Conservation (phyloP, 2,888 invertebrate species). For the Trissonchulus latispiculum region DNA sequence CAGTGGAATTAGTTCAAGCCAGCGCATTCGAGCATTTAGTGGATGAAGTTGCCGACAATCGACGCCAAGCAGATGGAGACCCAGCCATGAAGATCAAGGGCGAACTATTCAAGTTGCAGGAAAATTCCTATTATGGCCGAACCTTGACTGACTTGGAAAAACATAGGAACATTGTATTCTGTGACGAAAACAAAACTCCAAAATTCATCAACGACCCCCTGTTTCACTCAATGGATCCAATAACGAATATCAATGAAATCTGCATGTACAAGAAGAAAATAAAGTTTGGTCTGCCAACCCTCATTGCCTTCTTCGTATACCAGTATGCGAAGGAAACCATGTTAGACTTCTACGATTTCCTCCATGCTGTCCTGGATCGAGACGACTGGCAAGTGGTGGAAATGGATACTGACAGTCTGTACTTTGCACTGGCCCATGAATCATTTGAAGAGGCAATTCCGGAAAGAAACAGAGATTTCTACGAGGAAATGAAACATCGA, state of each 20-base stretch:
- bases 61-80: background rate
- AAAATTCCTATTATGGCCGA: background rate
- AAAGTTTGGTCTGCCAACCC: background rate
- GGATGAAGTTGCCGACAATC: background rate
- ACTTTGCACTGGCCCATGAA: conserved; percentile 1
- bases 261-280: background rate
- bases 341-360: background rate
- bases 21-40: too few species aligned
- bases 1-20: too few species aligned
- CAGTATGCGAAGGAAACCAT: background rate
- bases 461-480: too few species aligned
- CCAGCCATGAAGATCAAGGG: background rate
- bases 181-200: background rate
- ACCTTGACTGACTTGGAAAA: background rate
- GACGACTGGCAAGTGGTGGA: background rate
- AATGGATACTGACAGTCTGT: conserved; percentile 10
- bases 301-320: background rate
- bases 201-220: background rate
- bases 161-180: background rate
- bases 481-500: too few species aligned
- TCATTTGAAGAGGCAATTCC: too few species aligned
- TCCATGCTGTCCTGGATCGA: background rate
- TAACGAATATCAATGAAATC: background rate
- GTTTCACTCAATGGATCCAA: background rate
- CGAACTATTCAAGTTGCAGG: background rate